Percentiles rank a stretch among this genome's conserved stretches.
These are phyloP conservation scores for Varecia variegata DNA, from an alignment of 2,797 vertebrate species.

Conservation along the genomic window DNA sequence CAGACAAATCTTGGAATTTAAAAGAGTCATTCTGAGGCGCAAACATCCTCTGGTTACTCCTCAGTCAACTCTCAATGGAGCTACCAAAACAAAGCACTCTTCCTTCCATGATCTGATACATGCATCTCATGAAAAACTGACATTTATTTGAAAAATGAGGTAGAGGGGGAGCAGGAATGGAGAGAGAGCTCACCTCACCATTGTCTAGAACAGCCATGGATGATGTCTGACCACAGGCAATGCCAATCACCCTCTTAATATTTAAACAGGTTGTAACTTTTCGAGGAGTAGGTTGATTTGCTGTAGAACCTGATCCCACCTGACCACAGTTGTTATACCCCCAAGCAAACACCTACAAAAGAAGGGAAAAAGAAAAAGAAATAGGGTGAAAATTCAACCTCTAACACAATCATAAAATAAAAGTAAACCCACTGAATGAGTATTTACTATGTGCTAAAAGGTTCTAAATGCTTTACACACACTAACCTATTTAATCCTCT, in stretches of 20 bases:
- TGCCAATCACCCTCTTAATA: constrained; percentile 90
- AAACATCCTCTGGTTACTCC: neutral
- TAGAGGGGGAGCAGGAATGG: rapidly evolving
- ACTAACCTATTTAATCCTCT: neutral
- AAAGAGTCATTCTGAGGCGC: neutral
- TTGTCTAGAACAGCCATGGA: constrained; percentile 95
- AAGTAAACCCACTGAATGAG: neutral
- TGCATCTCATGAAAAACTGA: neutral
- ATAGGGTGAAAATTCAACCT: neutral
- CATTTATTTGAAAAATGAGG: neutral
- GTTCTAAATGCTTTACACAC: neutral
- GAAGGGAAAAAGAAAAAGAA: neutral
- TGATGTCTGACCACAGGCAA: constrained; percentile 95
- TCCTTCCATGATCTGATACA: neutral
- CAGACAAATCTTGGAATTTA: neutral
- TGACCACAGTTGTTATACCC: constrained; percentile 99
- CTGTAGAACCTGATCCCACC: constrained; percentile 96
- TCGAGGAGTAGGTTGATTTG: constrained; percentile 95
- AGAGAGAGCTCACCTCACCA: constrained; percentile 90
- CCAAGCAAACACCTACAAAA: constrained; percentile 93
- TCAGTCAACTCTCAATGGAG: neutral
- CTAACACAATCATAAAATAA: neutral
- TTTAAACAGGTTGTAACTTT: constrained; percentile 93
- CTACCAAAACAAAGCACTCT: neutral
- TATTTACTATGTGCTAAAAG: neutral